Percentiles rank a stretch among this genome's conserved stretches.
phyloP scores from a whole-genome alignment of 2,888 invertebrate genomes.

The Corythucha ciliata region DNA sequence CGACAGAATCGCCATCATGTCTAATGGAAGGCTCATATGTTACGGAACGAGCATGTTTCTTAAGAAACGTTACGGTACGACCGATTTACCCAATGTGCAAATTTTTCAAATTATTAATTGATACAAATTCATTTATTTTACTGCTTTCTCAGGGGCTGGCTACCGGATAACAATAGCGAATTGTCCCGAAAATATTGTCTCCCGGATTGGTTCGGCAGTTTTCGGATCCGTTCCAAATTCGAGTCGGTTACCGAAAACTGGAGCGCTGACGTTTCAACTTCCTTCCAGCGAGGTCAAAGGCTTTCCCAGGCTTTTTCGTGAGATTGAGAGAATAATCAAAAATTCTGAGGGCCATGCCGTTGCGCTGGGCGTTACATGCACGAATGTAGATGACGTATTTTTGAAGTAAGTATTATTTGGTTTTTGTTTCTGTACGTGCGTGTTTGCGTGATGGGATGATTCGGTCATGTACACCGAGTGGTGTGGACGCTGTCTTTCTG shows the following conservation, averaged over 20 bases:
- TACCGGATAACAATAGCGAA: constrained; percentile 62
- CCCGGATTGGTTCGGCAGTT: constrained; percentile 25
- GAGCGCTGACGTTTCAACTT: constrained; percentile 11
- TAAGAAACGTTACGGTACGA: constrained; percentile 53
- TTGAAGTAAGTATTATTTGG: constrained; percentile 51
- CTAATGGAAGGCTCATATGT: constrained; percentile 60
- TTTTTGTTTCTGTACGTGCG: too few species aligned
- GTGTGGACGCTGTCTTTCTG: too few species aligned
- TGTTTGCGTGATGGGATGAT: too few species aligned
- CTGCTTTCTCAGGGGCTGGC: constrained; percentile 63
- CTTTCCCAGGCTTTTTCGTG: constrained; percentile 54
- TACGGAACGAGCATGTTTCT: constrained; percentile 75
- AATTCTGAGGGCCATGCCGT: too few species aligned
- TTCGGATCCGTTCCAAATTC: constrained; percentile 43
- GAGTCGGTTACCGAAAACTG: too few species aligned
- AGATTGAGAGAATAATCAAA: constrained; percentile 51
- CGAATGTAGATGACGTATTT: constrained; percentile 90
- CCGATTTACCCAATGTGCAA: too few species aligned
- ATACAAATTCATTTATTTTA: too few species aligned
- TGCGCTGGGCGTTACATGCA: constrained; percentile 72
- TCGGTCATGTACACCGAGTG: too few species aligned
- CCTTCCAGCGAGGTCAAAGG: constrained; percentile 31
- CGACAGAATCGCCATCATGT: constrained; percentile 80
- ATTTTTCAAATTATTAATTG: too few species aligned
- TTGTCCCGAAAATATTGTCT: constrained; percentile 41